Percentiles rank a stretch among this genome's conserved stretches.
phyloP scores from a whole-genome alignment of 2,113 vertebrate genomes.

The Silurus asotus region DNA sequence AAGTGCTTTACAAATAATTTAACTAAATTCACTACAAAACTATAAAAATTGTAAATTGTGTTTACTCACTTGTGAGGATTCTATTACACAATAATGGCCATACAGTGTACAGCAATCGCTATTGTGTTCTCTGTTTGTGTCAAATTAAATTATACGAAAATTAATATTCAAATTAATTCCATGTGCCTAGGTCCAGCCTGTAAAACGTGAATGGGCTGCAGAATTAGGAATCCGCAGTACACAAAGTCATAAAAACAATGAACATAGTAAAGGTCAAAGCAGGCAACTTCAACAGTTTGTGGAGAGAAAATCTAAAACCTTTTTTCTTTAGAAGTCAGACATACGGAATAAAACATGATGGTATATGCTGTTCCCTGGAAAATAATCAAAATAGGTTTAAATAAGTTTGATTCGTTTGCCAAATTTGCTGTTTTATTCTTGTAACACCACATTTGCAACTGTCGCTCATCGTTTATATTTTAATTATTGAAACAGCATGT shows the following conservation, averaged over 20 bases:
- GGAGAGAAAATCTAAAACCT: neutral
- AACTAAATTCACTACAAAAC: no score
- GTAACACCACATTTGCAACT: neutral
- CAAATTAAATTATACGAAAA: neutral
- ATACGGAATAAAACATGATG: neutral
- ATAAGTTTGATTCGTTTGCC: neutral
- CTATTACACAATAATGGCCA: neutral
- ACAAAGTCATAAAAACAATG: neutral
- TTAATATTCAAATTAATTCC: neutral
- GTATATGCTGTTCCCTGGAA: neutral
- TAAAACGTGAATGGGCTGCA: neutral
- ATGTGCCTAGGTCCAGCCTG: neutral
- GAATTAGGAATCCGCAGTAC: neutral
- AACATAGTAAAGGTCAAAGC: slow-evolving; percentile 20
- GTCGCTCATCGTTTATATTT: neutral
- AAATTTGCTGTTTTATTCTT: neutral
- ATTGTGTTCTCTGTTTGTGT: neutral
- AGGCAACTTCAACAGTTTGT: neutral
- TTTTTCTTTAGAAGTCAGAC: neutral
- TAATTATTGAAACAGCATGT: neutral
- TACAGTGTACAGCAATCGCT: neutral
- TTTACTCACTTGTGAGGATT: no score
- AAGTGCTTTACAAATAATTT: no score
- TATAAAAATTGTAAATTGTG: no score
- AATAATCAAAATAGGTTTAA: neutral